Evolutionary conservation across 2,113 vertebrate genomes (phyloP).

Genomic region (Oplegnathus fasciatus): DNA sequence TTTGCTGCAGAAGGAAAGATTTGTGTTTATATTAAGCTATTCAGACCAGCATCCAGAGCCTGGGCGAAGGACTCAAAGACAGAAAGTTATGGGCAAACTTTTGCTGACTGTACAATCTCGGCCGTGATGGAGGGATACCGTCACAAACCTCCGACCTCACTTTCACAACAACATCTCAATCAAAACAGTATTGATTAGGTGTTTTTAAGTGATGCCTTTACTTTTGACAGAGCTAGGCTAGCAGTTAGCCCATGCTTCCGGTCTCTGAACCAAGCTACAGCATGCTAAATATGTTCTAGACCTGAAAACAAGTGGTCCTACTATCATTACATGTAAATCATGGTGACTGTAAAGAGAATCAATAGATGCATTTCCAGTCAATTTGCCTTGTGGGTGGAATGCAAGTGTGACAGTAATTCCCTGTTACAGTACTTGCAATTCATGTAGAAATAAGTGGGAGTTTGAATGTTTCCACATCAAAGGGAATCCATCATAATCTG

Average conservation of each 20-base stretch:
- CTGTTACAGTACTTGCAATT: constrained; percentile 35
- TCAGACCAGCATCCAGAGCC: background rate
- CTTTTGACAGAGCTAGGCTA: background rate
- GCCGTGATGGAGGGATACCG: background rate
- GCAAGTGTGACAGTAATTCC: constrained; percentile 41
- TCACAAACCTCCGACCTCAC: constrained; percentile 9
- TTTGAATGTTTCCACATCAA: constrained; percentile 52
- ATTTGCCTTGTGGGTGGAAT: constrained; percentile 47
- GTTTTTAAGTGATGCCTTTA: background rate
- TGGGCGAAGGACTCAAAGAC: background rate
- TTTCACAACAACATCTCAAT: constrained; percentile 15
- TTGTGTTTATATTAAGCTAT: constrained; percentile 7
- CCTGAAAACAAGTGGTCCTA: background rate
- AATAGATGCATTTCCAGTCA: constrained; percentile 40
- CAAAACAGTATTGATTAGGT: constrained; percentile 1
- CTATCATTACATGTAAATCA: constrained; percentile 36
- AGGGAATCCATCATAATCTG: constrained; percentile 61
- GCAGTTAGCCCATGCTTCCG: background rate
- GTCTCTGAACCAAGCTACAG: background rate
- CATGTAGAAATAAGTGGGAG: constrained; percentile 40
- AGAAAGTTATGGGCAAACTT: constrained; percentile 7
- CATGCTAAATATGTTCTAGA: background rate
- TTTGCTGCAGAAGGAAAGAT: constrained; percentile 22
- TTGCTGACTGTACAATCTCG: background rate
- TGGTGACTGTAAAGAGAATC: constrained; percentile 28